Evolutionary conservation across 2,888 invertebrate genomes (phyloP).

Genomic region (Linyphia triangularis): DNA sequence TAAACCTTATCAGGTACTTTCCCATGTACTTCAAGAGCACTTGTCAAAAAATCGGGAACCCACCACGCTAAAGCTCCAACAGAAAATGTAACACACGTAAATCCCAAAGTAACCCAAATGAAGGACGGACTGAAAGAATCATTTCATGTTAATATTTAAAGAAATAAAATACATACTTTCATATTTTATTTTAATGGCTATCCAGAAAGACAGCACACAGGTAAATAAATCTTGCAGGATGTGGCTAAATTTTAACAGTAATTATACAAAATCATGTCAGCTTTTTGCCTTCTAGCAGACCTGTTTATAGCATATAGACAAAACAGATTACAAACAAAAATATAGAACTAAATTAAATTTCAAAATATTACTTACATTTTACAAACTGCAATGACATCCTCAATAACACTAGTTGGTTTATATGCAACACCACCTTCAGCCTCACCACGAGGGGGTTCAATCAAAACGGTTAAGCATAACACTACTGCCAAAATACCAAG

Average conservation of each 20-base stretch:
- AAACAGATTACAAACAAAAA: neutral
- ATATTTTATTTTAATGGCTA: too few relatives aligned
- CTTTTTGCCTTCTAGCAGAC: neutral
- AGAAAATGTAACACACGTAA: constrained; percentile 98
- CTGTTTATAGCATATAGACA: neutral
- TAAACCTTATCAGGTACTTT: constrained; percentile 31
- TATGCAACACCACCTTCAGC: constrained; percentile 89
- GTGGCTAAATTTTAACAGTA: too few relatives aligned
- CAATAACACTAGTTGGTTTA: constrained; percentile 86
- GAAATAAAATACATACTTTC: too few relatives aligned
- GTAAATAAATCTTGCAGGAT: too few relatives aligned
- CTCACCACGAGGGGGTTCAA: constrained; percentile 92
- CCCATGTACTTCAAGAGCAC: constrained; percentile 82
- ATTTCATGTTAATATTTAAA: too few relatives aligned
- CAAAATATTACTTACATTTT: constrained; percentile 82
- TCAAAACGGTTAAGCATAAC: constrained; percentile 86
- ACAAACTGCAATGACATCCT: constrained; percentile 87
- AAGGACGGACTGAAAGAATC: constrained; percentile 82
- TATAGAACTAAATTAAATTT: too few relatives aligned
- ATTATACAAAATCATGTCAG: too few relatives aligned
- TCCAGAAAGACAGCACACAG: too few relatives aligned
- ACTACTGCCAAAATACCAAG: constrained; percentile 90
- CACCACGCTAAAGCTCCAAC: constrained; percentile 98
- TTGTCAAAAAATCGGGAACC: constrained; percentile 93
- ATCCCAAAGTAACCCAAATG: constrained; percentile 94